Conservation (phyloP, 2,888 invertebrate species). For the Lutraria lutraria region DNA sequence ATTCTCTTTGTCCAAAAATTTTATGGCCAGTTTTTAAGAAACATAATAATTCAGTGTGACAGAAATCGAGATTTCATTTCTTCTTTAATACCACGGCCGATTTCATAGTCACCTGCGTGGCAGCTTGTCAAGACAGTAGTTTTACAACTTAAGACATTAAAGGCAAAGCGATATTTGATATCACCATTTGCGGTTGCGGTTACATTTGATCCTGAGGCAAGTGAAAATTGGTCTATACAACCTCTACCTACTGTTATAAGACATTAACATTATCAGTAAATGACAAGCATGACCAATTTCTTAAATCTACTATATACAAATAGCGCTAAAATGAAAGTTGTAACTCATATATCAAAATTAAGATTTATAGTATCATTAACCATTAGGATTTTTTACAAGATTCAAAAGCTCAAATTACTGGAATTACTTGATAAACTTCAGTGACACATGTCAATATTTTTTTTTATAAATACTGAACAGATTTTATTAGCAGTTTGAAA, state of each 20-base stretch:
- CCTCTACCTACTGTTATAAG: constrained; percentile 5
- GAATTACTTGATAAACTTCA: too few species aligned
- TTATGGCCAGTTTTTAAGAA: constrained; percentile 21
- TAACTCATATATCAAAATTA: too few species aligned
- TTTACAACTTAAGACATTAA: constrained; percentile 45
- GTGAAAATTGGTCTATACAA: constrained; percentile 42
- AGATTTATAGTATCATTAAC: too few species aligned
- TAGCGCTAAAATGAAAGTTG: too few species aligned
- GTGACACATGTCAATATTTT: too few species aligned
- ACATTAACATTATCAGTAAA: neutral
- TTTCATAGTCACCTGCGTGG: constrained; percentile 42
- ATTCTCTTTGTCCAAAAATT: constrained; percentile 1
- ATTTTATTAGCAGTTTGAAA: too few species aligned
- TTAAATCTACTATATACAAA: constrained; percentile 1
- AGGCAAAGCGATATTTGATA: constrained; percentile 47
- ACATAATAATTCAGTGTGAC: constrained; percentile 15
- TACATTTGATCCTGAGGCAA: constrained; percentile 34
- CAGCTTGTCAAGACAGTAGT: constrained; percentile 46
- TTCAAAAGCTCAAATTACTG: too few species aligned
- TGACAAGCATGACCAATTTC: constrained; percentile 28
- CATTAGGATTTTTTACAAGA: too few species aligned
- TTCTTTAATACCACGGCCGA: constrained; percentile 14
- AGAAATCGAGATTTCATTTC: constrained; percentile 26
- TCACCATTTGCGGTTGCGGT: constrained; percentile 31
- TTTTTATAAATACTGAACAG: too few species aligned